These are phyloP conservation scores for Sisor rabdophorus DNA, from an alignment of 2,113 vertebrate species.

Conservation along the genomic window DNA sequence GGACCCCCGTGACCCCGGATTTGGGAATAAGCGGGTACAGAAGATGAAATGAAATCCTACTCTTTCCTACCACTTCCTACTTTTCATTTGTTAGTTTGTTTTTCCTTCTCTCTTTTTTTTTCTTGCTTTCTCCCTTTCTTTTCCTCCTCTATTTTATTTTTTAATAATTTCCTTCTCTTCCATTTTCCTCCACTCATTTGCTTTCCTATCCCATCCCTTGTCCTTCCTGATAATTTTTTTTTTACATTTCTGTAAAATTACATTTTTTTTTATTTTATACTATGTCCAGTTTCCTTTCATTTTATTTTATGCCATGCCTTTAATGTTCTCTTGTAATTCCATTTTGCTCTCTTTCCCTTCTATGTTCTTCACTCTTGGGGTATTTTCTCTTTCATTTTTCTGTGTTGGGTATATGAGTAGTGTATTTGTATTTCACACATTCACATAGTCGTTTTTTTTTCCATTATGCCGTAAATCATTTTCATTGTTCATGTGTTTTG, in stretches of 20 bases:
- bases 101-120: neutral
- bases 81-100: neutral
- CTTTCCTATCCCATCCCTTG: neutral
- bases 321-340: neutral
- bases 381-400: neutral
- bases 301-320: neutral
- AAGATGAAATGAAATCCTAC: neutral
- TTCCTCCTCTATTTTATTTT: neutral
- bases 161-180: neutral
- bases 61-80: neutral
- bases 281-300: neutral
- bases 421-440: neutral
- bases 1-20: too few species aligned
- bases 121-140: too few species aligned
- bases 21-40: too few species aligned
- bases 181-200: neutral
- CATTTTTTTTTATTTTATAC: neutral
- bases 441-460: neutral
- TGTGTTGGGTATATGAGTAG: neutral
- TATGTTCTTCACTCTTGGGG: too few species aligned
- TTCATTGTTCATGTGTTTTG: slow-evolving; percentile 1
- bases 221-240: neutral
- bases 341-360: neutral
- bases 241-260: too few species aligned
- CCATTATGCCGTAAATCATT: neutral